phyloP scores from a whole-genome alignment of 2,113 vertebrate genomes.

The Hymenochirus boettgeri region DNA sequence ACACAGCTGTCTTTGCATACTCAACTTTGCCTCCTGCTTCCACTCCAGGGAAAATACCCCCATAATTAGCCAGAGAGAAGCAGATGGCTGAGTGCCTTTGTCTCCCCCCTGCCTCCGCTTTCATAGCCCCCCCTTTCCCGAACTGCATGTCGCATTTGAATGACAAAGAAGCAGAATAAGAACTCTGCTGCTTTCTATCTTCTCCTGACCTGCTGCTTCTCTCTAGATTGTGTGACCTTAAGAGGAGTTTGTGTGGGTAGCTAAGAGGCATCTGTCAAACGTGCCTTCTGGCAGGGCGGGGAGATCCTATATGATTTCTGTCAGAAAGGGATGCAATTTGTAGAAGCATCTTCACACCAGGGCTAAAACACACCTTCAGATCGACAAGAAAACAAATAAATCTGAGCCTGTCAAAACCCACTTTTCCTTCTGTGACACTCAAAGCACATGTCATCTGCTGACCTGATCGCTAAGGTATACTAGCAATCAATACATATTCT shows the following conservation, averaged over 20 bases:
- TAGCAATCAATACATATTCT: no score
- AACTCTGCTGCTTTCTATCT: not conserved
- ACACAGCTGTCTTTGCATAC: constrained; percentile 30
- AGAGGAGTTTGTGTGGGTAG: constrained; percentile 13
- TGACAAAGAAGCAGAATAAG: constrained; percentile 24
- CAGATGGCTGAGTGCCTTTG: constrained; percentile 40
- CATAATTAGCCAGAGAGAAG: constrained; percentile 36
- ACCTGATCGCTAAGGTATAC: no score
- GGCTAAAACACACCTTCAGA: not conserved
- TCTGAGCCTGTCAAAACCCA: not conserved
- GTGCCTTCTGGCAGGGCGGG: constrained; percentile 5
- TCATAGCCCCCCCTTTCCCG: constrained; percentile 6
- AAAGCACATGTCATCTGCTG: no score
- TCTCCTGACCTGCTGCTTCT: constrained; percentile 31
- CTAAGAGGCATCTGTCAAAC: constrained; percentile 28
- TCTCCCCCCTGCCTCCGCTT: not conserved
- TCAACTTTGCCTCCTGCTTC: not conserved
- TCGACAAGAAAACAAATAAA: not conserved
- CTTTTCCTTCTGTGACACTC: no score
- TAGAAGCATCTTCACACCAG: not conserved
- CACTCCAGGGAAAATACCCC: constrained; percentile 38
- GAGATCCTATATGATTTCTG: constrained; percentile 10
- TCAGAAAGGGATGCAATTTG: not conserved
- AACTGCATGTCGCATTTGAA: constrained; percentile 21
- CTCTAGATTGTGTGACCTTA: constrained; percentile 20